Evolutionary conservation across 1,140 invertebrate species (phyloP), one percentile per base, ranked within the genome.

Genomic region (Sarcophaga bullata): DNA sequence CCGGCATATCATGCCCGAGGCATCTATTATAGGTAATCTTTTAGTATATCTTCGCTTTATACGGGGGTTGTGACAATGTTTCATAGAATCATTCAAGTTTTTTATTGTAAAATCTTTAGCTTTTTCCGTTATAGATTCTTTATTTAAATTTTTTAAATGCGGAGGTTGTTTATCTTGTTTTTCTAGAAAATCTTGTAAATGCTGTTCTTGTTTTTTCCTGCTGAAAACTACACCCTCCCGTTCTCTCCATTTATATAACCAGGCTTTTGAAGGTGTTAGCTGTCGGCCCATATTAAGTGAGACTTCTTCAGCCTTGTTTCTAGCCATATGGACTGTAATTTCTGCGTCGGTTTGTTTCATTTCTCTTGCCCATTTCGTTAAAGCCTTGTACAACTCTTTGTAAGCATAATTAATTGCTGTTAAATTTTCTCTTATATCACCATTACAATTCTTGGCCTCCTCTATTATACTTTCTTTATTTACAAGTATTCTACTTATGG

Each of bases 181-280:
- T 19, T 19, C 75, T 11, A 78, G 48, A 4, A 76, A 49, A n/a
- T 50, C 75, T 3, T 78, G 50, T 52, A 78, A 50, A 78, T 48
- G 47, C 6, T 78, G 48, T 19, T 78, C 75, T 8, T 15, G n/a
- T 78, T 25, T 3, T 8, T 50, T 50, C 6, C 25, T 78, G 0
- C 0, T 17, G 25, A 78, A 78, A 52, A 19, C 48, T 19, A 19
- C 9, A 78, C 50, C 50, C 25, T 78, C 48, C 5, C 75, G 25
- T 17, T 49, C 75, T 13, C 52, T 50, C 75, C 75, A 78, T 10
- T 50, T 78, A n/a, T 25, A 78, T 19, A 78, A 15, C 75, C 75
- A 78, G 9, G 8, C 47, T 19, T 48, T 50, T 17, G 75, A 78
- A 19, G 47, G 49, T 9, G 8, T 15, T 2, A 52, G 11, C 0